These are phyloP conservation scores for Daktulosphaira vitifoliae DNA, from an alignment of 1,140 invertebrate species.

Conservation along the genomic window DNA sequence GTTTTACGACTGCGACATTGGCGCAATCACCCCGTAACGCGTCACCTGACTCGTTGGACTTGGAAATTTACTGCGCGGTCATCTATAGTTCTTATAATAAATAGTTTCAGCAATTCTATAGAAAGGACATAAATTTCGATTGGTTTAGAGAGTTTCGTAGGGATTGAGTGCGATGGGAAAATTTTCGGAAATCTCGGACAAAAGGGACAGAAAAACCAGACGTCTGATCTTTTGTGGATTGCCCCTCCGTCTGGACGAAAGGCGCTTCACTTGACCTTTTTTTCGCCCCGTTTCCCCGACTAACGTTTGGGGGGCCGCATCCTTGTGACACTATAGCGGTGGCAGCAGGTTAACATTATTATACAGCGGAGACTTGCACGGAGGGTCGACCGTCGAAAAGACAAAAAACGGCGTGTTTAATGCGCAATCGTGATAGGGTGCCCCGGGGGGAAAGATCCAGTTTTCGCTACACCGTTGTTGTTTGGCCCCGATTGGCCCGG, in stretches of 20 bases:
- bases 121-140: conserved; percentile 10
- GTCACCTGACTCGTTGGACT: conserved; percentile 19
- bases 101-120: background rate
- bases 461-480: conserved; percentile 21
- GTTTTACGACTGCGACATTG: conserved; percentile 7
- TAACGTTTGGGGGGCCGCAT: conserved; percentile 29
- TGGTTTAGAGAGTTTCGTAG: background rate
- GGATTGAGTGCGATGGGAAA: conserved; percentile 14
- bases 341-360: conserved; percentile 32
- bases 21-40: background rate
- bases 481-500: conserved; percentile 26
- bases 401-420: conserved; percentile 30
- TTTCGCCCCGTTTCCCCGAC: background rate
- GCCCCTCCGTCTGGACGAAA: conserved; percentile 24
- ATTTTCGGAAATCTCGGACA: conserved; percentile 18
- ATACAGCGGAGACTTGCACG: background rate
- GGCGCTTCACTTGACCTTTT: conserved; percentile 34
- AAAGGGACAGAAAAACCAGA: conserved; percentile 27
- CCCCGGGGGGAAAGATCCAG: conserved; percentile 24
- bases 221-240: conserved; percentile 33
- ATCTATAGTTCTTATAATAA: no score
- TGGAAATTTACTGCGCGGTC: conserved; percentile 2
- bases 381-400: conserved; percentile 20
- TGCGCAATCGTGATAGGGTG: conserved; percentile 27
- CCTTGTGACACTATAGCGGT: background rate